Evolutionary conservation across 1,140 invertebrate species (phyloP), one percentile per base, ranked within the genome.

Genomic region (Mamestra configurata): DNA sequence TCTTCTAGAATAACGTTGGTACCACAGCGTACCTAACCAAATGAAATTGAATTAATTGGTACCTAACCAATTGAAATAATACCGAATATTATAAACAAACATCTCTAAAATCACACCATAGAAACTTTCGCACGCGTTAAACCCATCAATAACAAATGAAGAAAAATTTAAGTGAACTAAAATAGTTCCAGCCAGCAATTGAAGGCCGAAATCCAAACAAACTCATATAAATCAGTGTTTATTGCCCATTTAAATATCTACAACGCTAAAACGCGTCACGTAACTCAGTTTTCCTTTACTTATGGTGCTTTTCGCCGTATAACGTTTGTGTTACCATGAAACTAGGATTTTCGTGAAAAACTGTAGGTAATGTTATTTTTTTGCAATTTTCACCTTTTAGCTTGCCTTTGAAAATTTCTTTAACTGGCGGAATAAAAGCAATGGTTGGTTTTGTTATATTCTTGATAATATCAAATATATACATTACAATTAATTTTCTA

Each of bases 231-330:
- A 86, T 86, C 85, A 84, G 80, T 79, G 80, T 80, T 86, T 86
- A 86, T 86, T 71, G 83, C 80, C 83, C 83, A 83, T 86, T 86
- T 83, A 86, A 86, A 84, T 84, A 86, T 84, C 81, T 84, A 86
- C 79, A 82, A 78, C 49, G 79, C 66, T 80, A 80, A 82, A 81
- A 82, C 49, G 77, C 53, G 84, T 81, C 83, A 84, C 81, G 83
- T 84, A 77, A 86, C 72, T 84, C 70, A 83, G 85, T 84, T 83
- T 75, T 79, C 51, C 70, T 80, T 82, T 80, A 81, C 51, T 82
- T 81, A 79, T 82, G 79, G 20, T 59, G 83, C 59, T 77, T 82
- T 80, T 49, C 49, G 55, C 51, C 37, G 46, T 40, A 61, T 77
- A 79, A 71, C 71, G 68, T 82, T 76, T 66, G 71, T 59, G 66